Base-by-base conservation (phyloP, 2,888 invertebrate genomes). In the Cephus nigrinus region DNA sequence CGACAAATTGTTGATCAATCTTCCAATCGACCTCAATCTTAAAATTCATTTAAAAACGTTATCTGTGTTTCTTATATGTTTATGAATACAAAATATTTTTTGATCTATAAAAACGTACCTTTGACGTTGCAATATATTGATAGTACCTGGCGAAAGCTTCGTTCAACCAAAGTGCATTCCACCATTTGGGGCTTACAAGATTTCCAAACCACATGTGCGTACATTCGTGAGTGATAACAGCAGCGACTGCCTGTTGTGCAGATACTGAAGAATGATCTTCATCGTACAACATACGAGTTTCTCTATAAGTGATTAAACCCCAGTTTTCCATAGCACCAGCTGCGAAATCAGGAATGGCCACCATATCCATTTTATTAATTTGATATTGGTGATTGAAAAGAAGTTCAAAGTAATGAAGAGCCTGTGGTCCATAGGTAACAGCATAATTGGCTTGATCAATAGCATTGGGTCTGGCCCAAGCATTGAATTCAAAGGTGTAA, bases 311-410 rank as follows among this genome's bases (percentile, higher is more conserved):
- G 3, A 95, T 93, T 40, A 95, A 88, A 23, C 99, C 99, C 99
- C 99, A 99, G 92, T 99, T 99, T 92, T 99, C 98, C 98, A 99
- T 99, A 77, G 99, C 98, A 84, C 98, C 98, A 81, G 97, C 96
- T 77, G 97, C 96, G 90, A 99, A 98, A 91, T 99, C 99, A 4
- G 98, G 96, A 88, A 99, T 97, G 12, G 99, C 98, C 86, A 99
- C 97, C 78, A 99, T 93, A 92, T 99, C 99, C 92, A 98, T 97
- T 92, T 99, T 99, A 0, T 93, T 93, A 34, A 94, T 73, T 68
- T 33, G 98, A 98, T 82, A 99, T 92, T 0, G 98, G 98, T 93
- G 98, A 99, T 1, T 97, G 96, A 87, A 99, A 96, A 82, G 96
- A 95, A 92, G 99, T 99, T 98, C 97, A 92, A 98, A 99, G 89